phyloP scores from a whole-genome alignment of 2,113 vertebrate genomes.

The Lontra canadensis region DNA sequence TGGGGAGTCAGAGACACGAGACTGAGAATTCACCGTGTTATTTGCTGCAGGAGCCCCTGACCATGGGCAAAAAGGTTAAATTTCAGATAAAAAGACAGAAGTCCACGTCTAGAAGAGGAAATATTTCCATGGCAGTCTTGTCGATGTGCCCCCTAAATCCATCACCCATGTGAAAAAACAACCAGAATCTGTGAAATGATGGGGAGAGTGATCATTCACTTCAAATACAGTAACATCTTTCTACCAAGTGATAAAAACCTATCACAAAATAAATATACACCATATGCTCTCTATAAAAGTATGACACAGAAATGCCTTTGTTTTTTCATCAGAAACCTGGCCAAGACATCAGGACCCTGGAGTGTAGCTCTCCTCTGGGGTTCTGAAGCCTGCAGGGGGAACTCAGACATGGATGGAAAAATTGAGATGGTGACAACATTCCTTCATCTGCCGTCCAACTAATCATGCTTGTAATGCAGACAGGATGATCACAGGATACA shows the following conservation, averaged over 20 bases:
- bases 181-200: neutral
- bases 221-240: neutral
- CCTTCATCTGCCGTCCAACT: neutral
- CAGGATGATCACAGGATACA: neutral
- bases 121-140: neutral
- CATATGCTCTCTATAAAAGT: neutral
- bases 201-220: neutral
- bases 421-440: neutral
- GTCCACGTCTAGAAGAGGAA: neutral
- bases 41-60: neutral
- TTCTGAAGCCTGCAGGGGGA: neutral
- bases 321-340: neutral
- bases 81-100: neutral
- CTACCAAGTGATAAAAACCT: constrained; percentile 39
- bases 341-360: neutral
- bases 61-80: neutral
- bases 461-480: neutral
- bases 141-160: neutral
- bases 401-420: neutral
- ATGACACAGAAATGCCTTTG: neutral
- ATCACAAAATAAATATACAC: constrained; percentile 10
- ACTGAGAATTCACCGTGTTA: neutral
- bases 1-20: neutral
- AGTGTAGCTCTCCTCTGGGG: neutral
- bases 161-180: neutral